Percentiles rank a stretch among this genome's conserved stretches.
Conservation (phyloP, 2,113 vertebrate genomes). For the Otocyon megalotis region DNA sequence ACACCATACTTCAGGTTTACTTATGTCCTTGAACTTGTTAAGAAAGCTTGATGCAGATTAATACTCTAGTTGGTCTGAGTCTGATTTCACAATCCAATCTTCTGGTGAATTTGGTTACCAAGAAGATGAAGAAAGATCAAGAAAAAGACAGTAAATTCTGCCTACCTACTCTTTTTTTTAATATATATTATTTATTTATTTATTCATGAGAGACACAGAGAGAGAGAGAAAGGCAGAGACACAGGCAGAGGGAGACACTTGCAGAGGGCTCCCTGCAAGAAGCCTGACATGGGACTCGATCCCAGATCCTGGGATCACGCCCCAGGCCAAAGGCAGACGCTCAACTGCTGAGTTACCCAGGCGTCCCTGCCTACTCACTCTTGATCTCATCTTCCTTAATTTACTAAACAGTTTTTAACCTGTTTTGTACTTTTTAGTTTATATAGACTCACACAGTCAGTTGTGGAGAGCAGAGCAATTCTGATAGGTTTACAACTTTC, state of each 20-base stretch:
- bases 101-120: neutral
- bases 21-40: neutral
- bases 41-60: neutral
- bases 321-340: too few species aligned
- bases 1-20: neutral
- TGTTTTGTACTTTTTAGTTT: neutral
- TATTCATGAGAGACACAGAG: too few species aligned
- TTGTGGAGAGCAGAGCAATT: neutral
- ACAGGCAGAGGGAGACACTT: too few species aligned
- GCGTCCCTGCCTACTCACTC: neutral
- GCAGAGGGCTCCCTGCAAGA: too few species aligned
- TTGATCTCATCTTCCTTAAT: neutral
- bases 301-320: too few species aligned
- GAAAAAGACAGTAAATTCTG: neutral
- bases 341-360: too few species aligned
- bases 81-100: neutral
- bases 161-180: neutral
- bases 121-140: neutral
- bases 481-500: neutral
- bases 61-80: neutral
- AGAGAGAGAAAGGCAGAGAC: too few species aligned
- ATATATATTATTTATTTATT: too few species aligned
- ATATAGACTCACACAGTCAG: neutral
- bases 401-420: neutral
- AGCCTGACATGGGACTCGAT: too few species aligned